Base-by-base conservation (phyloP, 2,113 vertebrate species). In the Nycticryphes semicollaris region DNA sequence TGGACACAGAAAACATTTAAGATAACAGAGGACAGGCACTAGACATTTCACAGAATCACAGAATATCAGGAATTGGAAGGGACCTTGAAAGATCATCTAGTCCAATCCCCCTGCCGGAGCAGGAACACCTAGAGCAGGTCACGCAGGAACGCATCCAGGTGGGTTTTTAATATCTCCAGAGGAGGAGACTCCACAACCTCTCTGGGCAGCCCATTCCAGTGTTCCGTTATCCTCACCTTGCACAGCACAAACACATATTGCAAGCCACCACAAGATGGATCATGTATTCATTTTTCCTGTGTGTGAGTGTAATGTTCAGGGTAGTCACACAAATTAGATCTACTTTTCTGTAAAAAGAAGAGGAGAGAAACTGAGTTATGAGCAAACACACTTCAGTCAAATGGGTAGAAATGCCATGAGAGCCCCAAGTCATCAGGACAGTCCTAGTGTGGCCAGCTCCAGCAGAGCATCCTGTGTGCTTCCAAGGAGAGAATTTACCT, bases 251-350 rank as follows among this genome's bases (percentile, higher is more conserved):
- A 22, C 18, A 13, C 31, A 5, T 4, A 8, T 0, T 14, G 13
- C 22, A 41, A 25, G 37, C 35, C 50, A 9, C 14, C 21, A 12
- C 3, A 11, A 63, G 51, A 56, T 2, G 20, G 47, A 53, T 45
- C 8, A 0, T 0, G 9, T 10, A 3, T 28, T 60, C 87, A 28
- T 31, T 4, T 66, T 59, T 20, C 6, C 63, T 14, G 24, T 1
- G 7, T 10, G 7, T 13, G 1, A 3, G 0, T 1, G 7, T 5
- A 7, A 62, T 0, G 7, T 8, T 70, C 14, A 25, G 47, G 39
- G n/a, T 1, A 54, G n/a, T 3, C 43, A 45, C n/a, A 25, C 6
- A 28, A 81, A 64, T 48, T 22, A 64, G 23, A 51, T 2, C 19
- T 48, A 5, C 16, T 83, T 31, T n/a, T 70, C 14, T 0, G 0